Percentiles rank a stretch among this genome's conserved stretches.
Evolutionary conservation across 2,888 invertebrate genomes (phyloP).

Genomic region (Lumbricus terrestris): DNA sequence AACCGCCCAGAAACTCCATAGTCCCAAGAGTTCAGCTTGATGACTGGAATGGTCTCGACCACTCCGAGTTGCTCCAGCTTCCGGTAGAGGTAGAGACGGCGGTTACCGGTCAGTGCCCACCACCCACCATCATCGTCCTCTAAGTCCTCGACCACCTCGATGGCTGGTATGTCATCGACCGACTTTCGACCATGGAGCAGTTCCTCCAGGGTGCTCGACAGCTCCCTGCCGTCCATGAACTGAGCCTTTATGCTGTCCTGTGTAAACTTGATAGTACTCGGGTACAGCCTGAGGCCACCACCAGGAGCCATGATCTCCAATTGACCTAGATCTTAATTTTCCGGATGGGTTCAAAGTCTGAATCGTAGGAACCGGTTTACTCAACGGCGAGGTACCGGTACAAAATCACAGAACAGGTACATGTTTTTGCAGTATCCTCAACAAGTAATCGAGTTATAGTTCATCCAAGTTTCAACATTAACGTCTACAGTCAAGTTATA

Average conservation of each 20-base stretch:
- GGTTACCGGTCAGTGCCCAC: slow-evolving; percentile 4
- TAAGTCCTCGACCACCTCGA: slow-evolving; percentile 6
- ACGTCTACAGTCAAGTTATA: too few relatives aligned
- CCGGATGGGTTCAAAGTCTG: too few relatives aligned
- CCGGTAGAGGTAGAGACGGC: slow-evolving; percentile 16
- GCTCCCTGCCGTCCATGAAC: background rate
- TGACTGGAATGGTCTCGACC: slow-evolving; percentile 47
- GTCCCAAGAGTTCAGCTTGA: background rate
- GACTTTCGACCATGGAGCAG: background rate
- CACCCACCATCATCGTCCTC: background rate
- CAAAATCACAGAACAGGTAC: too few relatives aligned
- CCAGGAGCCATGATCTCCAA: too few relatives aligned
- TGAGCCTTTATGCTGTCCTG: slow-evolving; percentile 18
- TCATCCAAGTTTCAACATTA: too few relatives aligned
- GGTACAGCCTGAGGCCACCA: background rate
- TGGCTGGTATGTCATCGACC: background rate
- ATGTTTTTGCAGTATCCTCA: too few relatives aligned
- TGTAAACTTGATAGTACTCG: background rate
- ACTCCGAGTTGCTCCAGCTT: background rate
- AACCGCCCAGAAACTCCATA: background rate
- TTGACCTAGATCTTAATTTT: too few relatives aligned
- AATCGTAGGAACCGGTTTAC: too few relatives aligned
- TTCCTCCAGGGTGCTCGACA: background rate
- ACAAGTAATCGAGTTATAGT: too few relatives aligned
- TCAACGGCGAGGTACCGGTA: too few relatives aligned